Evolutionary conservation across 2,113 vertebrate species (phyloP), one percentile per base, ranked within the genome.

Genomic region (Pelodiscus sinensis): DNA sequence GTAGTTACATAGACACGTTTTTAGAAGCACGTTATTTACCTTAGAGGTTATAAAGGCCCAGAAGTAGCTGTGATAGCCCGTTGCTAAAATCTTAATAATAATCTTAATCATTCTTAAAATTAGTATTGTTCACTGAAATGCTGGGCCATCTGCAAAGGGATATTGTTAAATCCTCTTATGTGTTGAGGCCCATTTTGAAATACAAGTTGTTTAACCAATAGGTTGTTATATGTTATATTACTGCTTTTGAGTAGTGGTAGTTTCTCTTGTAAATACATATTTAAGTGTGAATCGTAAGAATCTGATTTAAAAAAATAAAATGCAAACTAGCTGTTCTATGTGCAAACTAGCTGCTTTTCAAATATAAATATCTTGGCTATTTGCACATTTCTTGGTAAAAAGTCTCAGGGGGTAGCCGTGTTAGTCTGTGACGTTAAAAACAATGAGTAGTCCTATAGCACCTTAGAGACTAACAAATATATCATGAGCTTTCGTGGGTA

Each of bases 31-130:
- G 8, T 81, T 92, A 68, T 50, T 83, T 87, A 88, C n/a, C 44
- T 86, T 77, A 87, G 87, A 90, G 82, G 38, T 85, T 93, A 51
- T 71, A 88, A 84, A 92, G 92, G 88, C 86, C 78, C n/a, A 31
- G 29, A 50, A 94, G 78, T 27, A 82, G 86, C 35, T 96, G 89
- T 95, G 82, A 83, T 52, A 75, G n/a, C 57, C 78, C 79, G 82
- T 35, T 58, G 54, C 89, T 96, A 92, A 94, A 92, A 91, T 24
- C 29, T 54, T 54, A 54, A 54, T 54, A 14, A 54, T 54, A 54
- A 54, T 54, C 21, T 10, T 50, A 38, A 3, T 21, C 62, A 54
- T 75, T 78, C 51, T 88, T 86, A 29, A 79, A 94, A 81, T 14
- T 44, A 58, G 1, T 68, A 14, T 35, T 91, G 16, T 73, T 57